These are phyloP conservation scores for Varanus komodoensis DNA, from an alignment of 2,113 vertebrate genomes.

Conservation along the genomic window DNA sequence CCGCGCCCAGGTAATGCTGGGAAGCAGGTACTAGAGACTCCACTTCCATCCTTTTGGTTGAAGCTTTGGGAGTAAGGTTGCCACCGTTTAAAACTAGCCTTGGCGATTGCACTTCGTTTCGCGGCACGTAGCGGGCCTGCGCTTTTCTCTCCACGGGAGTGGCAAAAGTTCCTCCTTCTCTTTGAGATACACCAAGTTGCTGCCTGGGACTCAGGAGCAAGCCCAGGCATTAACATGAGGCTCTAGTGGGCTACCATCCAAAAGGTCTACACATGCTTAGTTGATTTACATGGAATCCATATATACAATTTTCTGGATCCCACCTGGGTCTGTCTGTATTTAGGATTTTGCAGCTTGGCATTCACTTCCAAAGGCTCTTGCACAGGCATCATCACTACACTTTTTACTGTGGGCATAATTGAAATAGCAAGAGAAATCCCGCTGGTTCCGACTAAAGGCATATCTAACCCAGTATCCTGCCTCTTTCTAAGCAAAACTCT, in stretches of 20 bases:
- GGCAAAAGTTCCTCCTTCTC: no score
- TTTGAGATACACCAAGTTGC: background rate
- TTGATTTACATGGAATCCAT: background rate
- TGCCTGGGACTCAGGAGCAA: background rate
- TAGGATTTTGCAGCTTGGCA: background rate
- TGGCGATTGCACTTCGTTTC: background rate
- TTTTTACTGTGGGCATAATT: no score
- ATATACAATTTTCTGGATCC: background rate
- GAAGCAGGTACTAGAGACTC: background rate
- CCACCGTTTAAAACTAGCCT: background rate
- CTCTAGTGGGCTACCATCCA: background rate
- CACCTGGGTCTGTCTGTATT: background rate
- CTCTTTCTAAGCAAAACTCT: background rate
- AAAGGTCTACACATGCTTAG: background rate
- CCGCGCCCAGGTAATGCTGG: constrained; percentile 8
- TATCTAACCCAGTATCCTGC: no score
- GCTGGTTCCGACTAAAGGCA: background rate
- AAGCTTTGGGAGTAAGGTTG: background rate
- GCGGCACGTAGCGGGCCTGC: no score
- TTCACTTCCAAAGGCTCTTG: background rate
- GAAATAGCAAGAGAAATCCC: background rate
- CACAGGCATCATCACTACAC: background rate
- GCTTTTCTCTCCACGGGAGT: background rate
- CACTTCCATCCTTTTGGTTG: no score
- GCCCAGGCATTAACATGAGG: background rate